Percentiles rank a stretch among this genome's conserved stretches.
Conservation (phyloP, 1,140 invertebrate species). For the Protaetia brevitarsis region DNA sequence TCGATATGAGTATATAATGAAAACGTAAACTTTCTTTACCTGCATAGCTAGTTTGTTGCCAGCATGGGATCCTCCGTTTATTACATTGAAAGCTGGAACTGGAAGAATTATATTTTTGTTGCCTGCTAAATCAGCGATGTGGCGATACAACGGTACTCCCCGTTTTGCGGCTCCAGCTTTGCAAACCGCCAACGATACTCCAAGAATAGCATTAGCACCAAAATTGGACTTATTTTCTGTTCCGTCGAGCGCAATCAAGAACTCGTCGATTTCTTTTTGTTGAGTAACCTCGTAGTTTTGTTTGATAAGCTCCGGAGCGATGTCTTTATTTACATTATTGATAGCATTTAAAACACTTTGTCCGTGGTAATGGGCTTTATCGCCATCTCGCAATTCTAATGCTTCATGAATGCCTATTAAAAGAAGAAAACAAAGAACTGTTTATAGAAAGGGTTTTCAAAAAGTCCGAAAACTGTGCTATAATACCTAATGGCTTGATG, state of each 20-base stretch:
- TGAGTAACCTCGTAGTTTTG: conserved; percentile 82
- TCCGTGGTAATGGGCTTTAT: conserved; percentile 87
- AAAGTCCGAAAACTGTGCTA: no score
- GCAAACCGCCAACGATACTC: conserved; percentile 92
- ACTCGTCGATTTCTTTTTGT: conserved; percentile 90
- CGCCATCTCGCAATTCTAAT: conserved; percentile 90
- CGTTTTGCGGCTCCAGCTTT: conserved; percentile 97
- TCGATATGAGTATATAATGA: no score
- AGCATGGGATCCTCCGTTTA: conserved; percentile 98
- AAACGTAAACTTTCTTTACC: conserved; percentile 94
- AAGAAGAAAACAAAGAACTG: neutral
- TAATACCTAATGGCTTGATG: no score
- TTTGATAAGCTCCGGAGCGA: conserved; percentile 83
- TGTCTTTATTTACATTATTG: conserved; percentile 84
- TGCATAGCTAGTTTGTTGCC: conserved; percentile 99
- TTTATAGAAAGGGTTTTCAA: no score
- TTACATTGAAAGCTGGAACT: conserved; percentile 97
- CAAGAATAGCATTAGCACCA: conserved; percentile 97
- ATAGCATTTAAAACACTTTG: conserved; percentile 95
- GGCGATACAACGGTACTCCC: conserved; percentile 81
- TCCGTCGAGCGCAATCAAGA: conserved; percentile 90
- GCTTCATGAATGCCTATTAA: conserved; percentile 92
- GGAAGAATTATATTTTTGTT: conserved; percentile 90
- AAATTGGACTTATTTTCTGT: conserved; percentile 95
- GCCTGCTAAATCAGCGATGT: conserved; percentile 92